Evolutionary conservation across 2,113 vertebrate genomes (phyloP).

Genomic region (Platysteira castanea): DNA sequence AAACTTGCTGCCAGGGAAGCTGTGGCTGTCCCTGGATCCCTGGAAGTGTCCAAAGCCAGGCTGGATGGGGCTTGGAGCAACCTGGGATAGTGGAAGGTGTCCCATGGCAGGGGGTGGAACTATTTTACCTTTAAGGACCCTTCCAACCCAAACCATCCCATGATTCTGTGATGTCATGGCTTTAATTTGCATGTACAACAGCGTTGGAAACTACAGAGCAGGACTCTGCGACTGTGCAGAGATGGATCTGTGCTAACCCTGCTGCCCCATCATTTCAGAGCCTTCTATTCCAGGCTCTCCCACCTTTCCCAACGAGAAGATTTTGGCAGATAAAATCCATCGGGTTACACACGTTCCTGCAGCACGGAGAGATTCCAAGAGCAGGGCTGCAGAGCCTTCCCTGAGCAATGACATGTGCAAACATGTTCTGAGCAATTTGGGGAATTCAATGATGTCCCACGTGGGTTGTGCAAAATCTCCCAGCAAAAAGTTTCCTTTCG

Average conservation of each 20-base stretch:
- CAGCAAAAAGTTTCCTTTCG: neutral
- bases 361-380: neutral
- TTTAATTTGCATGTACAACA: fast-evolving
- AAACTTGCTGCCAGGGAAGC: neutral
- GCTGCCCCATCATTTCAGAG: neutral
- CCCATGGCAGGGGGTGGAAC: neutral
- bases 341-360: neutral
- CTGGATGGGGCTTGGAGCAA: fast-evolving
- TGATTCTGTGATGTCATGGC: neutral
- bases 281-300: neutral
- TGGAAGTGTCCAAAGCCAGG: neutral
- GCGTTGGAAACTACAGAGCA: fast-evolving
- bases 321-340: neutral
- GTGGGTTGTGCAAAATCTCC: neutral
- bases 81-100: neutral
- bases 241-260: fast-evolving
- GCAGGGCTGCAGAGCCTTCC: neutral
- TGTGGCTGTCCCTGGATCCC: neutral
- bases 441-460: neutral
- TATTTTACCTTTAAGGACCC: neutral
- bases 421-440: neutral
- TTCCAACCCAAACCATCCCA: neutral
- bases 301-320: neutral
- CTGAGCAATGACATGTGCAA: neutral
- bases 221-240: neutral